Evolutionary conservation across 2,797 vertebrate genomes (phyloP).

Genomic region (Craterocephalus amniculus): DNA sequence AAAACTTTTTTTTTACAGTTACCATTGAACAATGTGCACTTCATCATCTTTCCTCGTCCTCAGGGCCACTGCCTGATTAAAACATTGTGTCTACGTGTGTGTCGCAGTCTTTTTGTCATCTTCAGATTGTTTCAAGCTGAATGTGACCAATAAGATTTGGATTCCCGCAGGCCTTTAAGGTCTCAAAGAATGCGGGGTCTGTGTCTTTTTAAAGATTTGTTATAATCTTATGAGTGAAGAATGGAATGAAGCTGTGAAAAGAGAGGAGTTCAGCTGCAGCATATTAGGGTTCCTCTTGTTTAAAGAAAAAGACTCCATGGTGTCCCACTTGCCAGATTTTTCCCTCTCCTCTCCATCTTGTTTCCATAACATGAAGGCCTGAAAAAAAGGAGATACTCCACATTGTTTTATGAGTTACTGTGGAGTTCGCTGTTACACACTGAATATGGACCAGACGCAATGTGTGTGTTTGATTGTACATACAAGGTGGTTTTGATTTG

Average conservation of each 20-base stretch:
- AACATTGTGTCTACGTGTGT: slow-evolving; percentile 56
- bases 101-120: slow-evolving; percentile 65
- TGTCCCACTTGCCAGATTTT: slow-evolving; percentile 43
- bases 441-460: slow-evolving; percentile 38
- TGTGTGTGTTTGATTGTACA: slow-evolving; percentile 5
- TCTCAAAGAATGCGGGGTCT: slow-evolving; percentile 63
- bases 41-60: slow-evolving; percentile 32
- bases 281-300: slow-evolving; percentile 58
- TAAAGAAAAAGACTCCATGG: slow-evolving; percentile 37
- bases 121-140: slow-evolving; percentile 65
- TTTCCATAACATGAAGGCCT: slow-evolving; percentile 57
- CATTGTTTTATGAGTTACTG: slow-evolving; percentile 39
- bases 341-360: slow-evolving; percentile 44
- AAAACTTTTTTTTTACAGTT: slow-evolving; percentile 10
- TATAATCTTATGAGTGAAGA: slow-evolving; percentile 70
- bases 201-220: slow-evolving; percentile 76
- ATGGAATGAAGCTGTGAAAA: slow-evolving; percentile 69
- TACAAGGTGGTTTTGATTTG: slow-evolving; percentile 39
- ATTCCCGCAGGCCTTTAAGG: slow-evolving; percentile 47
- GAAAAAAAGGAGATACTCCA: slow-evolving; percentile 49
- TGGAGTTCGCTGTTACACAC: slow-evolving; percentile 1
- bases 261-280: slow-evolving; percentile 68
- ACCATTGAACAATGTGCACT: slow-evolving; percentile 35
- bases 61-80: slow-evolving; percentile 38
- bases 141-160: slow-evolving; percentile 66